Evolutionary conservation across 2,888 invertebrate species (phyloP).

Genomic region (Conops quadrifasciatus): DNA sequence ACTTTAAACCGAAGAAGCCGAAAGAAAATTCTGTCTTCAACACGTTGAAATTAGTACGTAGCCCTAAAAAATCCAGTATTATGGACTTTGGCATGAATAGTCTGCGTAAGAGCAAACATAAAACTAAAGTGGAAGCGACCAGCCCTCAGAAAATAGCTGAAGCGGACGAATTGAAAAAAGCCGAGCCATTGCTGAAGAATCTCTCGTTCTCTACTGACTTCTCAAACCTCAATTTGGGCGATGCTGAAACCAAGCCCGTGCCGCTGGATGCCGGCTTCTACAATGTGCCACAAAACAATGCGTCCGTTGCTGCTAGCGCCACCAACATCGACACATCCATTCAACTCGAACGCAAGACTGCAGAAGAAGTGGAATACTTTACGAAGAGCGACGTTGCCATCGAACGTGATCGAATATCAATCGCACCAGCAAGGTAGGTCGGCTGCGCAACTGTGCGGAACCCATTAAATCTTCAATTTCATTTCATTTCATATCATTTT

Average conservation of each 20-base stretch:
- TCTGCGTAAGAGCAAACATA: slow-evolving; percentile 57
- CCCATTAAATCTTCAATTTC: background rate
- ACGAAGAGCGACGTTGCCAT: slow-evolving; percentile 62
- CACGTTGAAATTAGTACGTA: slow-evolving; percentile 55
- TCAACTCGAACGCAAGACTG: slow-evolving; percentile 53
- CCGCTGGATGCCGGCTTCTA: slow-evolving; percentile 51
- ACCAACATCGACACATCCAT: slow-evolving; percentile 31
- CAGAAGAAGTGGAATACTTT: slow-evolving; percentile 61
- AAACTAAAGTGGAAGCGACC: slow-evolving; percentile 47
- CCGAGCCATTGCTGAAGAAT: slow-evolving; percentile 57
- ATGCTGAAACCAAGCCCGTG: slow-evolving; percentile 1
- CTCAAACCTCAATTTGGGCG: slow-evolving; percentile 47
- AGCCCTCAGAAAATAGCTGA: slow-evolving; percentile 23
- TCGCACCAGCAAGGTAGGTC: slow-evolving; percentile 28
- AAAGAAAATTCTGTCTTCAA: slow-evolving; percentile 59
- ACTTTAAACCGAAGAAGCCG: slow-evolving; percentile 49
- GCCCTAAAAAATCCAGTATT: slow-evolving; percentile 57
- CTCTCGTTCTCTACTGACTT: slow-evolving; percentile 63
- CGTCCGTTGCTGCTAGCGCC: slow-evolving; percentile 42
- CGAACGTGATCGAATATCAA: slow-evolving; percentile 51
- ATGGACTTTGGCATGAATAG: slow-evolving; percentile 61
- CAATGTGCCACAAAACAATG: slow-evolving; percentile 63
- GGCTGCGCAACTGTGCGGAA: background rate
- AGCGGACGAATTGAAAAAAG: slow-evolving; percentile 51
- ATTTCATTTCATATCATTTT: slow-evolving; percentile 14